A percentile compares a stretch with the other conserved stretches of the same genome.
Evolutionary conservation across 1,140 invertebrate species (phyloP).

Genomic region (Latrodectus geometricus): DNA sequence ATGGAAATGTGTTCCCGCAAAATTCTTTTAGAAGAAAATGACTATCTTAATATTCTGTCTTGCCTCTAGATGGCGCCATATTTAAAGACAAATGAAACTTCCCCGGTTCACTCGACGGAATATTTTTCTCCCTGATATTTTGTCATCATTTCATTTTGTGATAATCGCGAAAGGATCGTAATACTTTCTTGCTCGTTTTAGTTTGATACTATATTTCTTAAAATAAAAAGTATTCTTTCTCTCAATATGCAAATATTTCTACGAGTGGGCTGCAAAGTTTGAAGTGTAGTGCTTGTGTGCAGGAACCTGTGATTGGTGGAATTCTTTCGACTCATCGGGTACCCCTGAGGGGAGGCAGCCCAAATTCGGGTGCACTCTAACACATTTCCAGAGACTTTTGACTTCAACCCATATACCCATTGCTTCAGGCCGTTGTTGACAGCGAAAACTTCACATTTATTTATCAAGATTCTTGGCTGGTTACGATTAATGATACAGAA

Average conservation of each 20-base stretch:
- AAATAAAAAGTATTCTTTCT: not conserved
- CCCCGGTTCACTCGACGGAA: conserved; percentile 28
- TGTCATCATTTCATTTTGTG: conserved; percentile 42
- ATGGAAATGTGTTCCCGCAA: not conserved
- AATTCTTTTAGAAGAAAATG: too few relatives aligned
- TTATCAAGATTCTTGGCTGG: too few relatives aligned
- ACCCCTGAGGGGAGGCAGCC: conserved; percentile 26
- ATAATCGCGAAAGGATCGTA: not conserved
- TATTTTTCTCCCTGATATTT: conserved; percentile 30
- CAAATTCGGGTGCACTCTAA: conserved; percentile 25
- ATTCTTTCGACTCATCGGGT: conserved; percentile 3
- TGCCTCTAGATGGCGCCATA: conserved; percentile 36
- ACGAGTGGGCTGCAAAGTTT: not conserved
- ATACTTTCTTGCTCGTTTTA: not conserved
- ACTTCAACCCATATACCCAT: conserved; percentile 36
- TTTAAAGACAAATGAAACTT: conserved; percentile 22
- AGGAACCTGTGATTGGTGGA: conserved; percentile 20
- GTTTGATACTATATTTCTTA: not conserved
- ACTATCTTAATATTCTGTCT: not conserved
- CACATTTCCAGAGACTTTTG: conserved; percentile 32
- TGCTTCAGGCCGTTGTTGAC: conserved; percentile 31
- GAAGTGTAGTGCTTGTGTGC: not conserved
- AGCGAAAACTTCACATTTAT: not conserved
- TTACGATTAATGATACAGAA: too few relatives aligned
- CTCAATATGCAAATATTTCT: not conserved